A percentile compares a stretch with the other conserved stretches of the same genome.
Evolutionary conservation across 2,888 invertebrate genomes (phyloP).

Genomic region (Malthinus flaveolus): DNA sequence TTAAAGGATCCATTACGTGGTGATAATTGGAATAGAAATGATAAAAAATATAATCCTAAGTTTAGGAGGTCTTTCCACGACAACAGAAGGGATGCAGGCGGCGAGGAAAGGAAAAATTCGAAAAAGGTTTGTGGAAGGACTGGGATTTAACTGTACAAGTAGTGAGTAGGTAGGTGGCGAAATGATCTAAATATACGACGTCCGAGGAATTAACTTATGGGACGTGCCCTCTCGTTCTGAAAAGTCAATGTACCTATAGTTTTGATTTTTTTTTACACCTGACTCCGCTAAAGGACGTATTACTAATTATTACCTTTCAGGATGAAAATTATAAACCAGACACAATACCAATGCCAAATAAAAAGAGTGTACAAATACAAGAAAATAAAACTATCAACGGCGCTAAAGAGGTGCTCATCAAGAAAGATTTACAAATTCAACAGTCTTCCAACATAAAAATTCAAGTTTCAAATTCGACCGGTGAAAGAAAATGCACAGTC

Average conservation of each 20-base stretch:
- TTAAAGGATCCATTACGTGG: constrained; percentile 43
- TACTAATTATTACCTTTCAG: background rate
- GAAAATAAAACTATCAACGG: too few relatives aligned
- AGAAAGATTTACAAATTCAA: background rate
- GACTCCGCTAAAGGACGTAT: too few relatives aligned
- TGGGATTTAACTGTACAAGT: too few relatives aligned
- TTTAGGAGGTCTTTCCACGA: background rate
- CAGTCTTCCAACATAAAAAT: constrained; percentile 38
- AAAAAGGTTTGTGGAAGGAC: background rate
- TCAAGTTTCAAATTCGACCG: constrained; percentile 41
- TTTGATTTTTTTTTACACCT: too few relatives aligned
- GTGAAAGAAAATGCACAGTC: constrained; percentile 40
- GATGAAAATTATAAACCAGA: background rate
- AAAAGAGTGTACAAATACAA: background rate
- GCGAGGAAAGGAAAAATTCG: background rate
- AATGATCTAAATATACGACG: too few relatives aligned
- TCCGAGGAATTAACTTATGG: too few relatives aligned
- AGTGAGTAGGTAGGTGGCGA: too few relatives aligned
- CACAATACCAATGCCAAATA: background rate
- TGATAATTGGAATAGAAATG: constrained; percentile 7
- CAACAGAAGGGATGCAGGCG: background rate
- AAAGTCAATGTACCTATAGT: too few relatives aligned
- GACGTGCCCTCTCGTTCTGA: too few relatives aligned
- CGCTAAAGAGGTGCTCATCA: background rate
- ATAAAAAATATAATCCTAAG: background rate